phyloP scores from a whole-genome alignment of 2,797 vertebrate species.

The Alosa sapidissima region DNA sequence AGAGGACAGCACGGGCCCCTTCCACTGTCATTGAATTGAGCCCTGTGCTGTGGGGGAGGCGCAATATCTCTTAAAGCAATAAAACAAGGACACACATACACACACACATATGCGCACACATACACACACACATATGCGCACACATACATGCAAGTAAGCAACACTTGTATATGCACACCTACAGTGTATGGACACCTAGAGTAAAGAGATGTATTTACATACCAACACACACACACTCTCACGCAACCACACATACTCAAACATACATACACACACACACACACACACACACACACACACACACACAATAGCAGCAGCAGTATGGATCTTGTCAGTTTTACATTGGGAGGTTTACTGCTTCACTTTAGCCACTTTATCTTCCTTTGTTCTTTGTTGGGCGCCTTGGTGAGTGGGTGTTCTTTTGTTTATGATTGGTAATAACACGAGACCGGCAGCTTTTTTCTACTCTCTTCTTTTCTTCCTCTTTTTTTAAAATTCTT shows the following conservation, averaged over 20 bases:
- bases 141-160: neutral
- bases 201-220: neutral
- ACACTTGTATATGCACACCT: neutral
- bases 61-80: constrained; percentile 48
- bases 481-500: constrained; percentile 37
- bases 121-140: neutral
- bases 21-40: constrained; percentile 41
- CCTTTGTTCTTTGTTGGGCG: constrained; percentile 41
- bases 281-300: neutral
- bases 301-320: neutral
- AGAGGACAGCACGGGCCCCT: constrained; percentile 26
- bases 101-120: neutral
- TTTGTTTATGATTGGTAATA: constrained; percentile 57
- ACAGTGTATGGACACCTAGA: neutral
- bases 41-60: constrained; percentile 32
- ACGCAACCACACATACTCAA: neutral
- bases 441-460: constrained; percentile 31
- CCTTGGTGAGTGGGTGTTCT: constrained; percentile 48
- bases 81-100: constrained; percentile 19
- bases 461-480: constrained; percentile 17
- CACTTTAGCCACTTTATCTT: constrained; percentile 44
- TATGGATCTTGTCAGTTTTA: constrained; percentile 51
- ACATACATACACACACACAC: neutral
- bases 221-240: neutral
- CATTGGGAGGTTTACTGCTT: constrained; percentile 48